These are phyloP conservation scores for Agelaius phoeniceus DNA, from an alignment of 2,113 vertebrate species.

Conservation along the genomic window DNA sequence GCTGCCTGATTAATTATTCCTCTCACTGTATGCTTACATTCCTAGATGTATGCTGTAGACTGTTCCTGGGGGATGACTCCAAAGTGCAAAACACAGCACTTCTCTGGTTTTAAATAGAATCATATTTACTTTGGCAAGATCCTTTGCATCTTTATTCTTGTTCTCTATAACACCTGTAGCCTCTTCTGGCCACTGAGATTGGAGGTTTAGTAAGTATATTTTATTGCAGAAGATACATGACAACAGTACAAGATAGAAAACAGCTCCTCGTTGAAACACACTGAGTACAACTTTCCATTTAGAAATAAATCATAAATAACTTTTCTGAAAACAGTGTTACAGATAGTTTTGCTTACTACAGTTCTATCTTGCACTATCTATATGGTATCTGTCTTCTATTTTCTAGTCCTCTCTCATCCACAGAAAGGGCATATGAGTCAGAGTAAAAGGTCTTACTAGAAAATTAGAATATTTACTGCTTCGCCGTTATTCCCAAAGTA, in stretches of 20 bases:
- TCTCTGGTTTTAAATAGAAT: background rate
- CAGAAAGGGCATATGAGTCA: background rate
- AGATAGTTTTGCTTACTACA: background rate
- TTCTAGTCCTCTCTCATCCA: background rate
- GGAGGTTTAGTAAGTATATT: background rate
- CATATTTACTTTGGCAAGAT: background rate
- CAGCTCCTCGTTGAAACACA: background rate
- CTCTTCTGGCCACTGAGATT: background rate
- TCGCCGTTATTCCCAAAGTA: background rate
- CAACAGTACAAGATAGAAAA: background rate
- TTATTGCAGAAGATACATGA: background rate
- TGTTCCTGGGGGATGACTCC: background rate
- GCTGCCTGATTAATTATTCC: background rate
- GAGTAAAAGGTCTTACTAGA: background rate
- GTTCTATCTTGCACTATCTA: background rate
- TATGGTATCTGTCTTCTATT: background rate
- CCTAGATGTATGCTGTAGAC: background rate
- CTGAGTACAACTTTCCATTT: background rate
- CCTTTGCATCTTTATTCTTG: background rate
- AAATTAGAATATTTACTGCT: background rate
- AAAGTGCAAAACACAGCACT: background rate
- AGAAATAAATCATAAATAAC: background rate
- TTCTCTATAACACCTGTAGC: background rate
- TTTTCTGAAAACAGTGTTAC: background rate
- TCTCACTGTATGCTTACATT: background rate